phyloP scores from a whole-genome alignment of 2,888 invertebrate genomes.

The Cephus spinipes region DNA sequence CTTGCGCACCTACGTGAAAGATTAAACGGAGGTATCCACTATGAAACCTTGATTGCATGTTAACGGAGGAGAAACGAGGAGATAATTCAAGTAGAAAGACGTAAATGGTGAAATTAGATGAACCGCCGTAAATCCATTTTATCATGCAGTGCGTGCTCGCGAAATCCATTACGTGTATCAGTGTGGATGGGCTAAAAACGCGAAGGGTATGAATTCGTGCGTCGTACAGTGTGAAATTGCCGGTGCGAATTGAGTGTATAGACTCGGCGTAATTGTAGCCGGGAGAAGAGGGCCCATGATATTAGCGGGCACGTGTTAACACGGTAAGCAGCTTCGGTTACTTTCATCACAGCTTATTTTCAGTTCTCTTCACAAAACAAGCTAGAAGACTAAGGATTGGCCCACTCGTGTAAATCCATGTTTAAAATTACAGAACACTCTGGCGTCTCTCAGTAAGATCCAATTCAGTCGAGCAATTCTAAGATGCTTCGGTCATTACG shows the following conservation, averaged over 20 bases:
- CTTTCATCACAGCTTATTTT: slow-evolving; percentile 8
- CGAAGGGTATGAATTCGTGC: not conserved
- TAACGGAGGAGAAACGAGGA: not conserved
- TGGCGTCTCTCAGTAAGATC: no score
- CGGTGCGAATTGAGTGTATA: slow-evolving; percentile 14
- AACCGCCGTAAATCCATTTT: not conserved
- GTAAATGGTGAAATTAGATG: not conserved
- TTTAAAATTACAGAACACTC: no score
- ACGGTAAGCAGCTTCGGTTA: slow-evolving; percentile 12
- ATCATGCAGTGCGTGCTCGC: not conserved
- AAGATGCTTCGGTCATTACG: not conserved
- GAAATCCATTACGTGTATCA: not conserved
- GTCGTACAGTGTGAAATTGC: not conserved
- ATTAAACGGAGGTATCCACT: no score
- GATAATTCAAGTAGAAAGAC: not conserved
- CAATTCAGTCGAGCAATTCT: no score
- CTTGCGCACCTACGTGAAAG: not conserved
- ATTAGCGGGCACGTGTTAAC: slow-evolving; percentile 13
- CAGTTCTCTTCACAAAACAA: not conserved
- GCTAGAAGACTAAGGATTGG: not conserved
- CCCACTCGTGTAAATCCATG: not conserved
- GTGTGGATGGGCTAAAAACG: not conserved
- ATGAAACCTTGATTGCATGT: no score
- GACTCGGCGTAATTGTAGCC: not conserved
- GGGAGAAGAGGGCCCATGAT: not conserved